These are phyloP conservation scores for Oreochromis mossambicus DNA, from an alignment of 2,797 vertebrate species.

Conservation along the genomic window DNA sequence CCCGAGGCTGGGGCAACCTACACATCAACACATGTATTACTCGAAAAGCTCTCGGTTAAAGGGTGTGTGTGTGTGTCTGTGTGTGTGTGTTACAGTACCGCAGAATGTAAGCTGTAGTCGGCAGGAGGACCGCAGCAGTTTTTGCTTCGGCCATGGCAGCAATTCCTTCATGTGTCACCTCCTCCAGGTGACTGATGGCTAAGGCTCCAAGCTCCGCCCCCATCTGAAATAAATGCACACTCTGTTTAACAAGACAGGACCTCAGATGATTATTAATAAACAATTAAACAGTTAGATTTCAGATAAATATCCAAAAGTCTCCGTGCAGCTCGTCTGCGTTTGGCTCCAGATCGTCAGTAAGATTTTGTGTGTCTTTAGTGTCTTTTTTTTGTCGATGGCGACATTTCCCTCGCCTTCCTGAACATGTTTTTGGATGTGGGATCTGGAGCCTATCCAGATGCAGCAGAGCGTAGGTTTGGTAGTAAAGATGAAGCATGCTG, in stretches of 20 bases:
- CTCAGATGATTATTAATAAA: not conserved
- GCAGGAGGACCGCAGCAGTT: constrained; percentile 87
- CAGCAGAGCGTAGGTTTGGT: not conserved
- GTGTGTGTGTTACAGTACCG: constrained; percentile 70
- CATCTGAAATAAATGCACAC: constrained; percentile 48
- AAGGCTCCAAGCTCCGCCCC: constrained; percentile 78
- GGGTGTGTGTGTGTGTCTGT: not conserved
- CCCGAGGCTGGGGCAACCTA: constrained; percentile 89
- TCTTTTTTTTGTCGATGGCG: not conserved
- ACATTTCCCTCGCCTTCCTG: not conserved
- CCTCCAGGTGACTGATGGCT: constrained; percentile 95
- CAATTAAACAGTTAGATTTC: not conserved
- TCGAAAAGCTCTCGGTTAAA: not conserved
- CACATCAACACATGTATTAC: not conserved
- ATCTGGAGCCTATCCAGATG: not conserved
- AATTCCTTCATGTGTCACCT: constrained; percentile 89
- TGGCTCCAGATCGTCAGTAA: not conserved
- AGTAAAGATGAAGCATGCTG: not conserved
- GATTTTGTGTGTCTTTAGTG: not conserved
- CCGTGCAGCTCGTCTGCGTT: not conserved
- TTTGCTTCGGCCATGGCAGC: constrained; percentile 79
- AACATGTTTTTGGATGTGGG: not conserved
- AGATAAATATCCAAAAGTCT: not conserved
- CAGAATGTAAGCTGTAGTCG: constrained; percentile 95
- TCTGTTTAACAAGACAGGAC: not conserved